phyloP scores from a whole-genome alignment of 2,888 invertebrate genomes.

The Trisateles emortualis region DNA sequence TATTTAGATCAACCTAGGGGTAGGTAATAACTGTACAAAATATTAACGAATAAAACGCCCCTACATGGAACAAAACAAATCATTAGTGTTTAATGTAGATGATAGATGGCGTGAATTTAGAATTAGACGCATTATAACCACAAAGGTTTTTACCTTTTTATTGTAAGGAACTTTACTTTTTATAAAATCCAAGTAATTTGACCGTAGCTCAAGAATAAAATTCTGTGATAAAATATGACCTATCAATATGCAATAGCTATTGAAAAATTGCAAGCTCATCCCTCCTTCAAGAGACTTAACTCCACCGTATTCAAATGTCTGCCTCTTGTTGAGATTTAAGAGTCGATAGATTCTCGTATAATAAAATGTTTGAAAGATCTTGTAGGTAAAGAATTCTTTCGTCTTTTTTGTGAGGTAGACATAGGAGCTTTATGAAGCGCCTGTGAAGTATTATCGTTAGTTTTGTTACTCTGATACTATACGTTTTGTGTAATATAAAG shows the following conservation, averaged over 20 bases:
- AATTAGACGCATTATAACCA: background rate
- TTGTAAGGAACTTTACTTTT: too few species aligned
- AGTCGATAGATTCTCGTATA: constrained; percentile 34
- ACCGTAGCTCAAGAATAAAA: background rate
- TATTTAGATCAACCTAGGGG: too few species aligned
- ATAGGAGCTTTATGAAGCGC: background rate
- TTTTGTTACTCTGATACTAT: too few species aligned
- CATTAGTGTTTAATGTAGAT: constrained; percentile 1
- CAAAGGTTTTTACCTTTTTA: too few species aligned
- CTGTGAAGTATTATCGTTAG: too few species aligned
- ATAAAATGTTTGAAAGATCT: constrained; percentile 29
- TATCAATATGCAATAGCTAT: constrained; percentile 29
- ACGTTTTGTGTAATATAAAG: too few species aligned
- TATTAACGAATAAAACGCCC: constrained; percentile 7
- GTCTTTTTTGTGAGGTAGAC: constrained; percentile 9
- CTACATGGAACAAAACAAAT: background rate
- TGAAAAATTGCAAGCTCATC: constrained; percentile 37
- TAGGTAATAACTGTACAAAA: background rate
- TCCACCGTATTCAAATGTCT: constrained; percentile 44
- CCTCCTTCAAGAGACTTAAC: constrained; percentile 30
- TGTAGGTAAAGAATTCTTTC: constrained; percentile 26
- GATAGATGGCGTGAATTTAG: background rate
- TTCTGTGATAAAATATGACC: constrained; percentile 18
- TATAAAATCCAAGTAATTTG: too few species aligned
- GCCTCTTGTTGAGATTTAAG: constrained; percentile 33